Conservation (phyloP, 64 coral and sea anemone species). For the Montipora sp. region DNA sequence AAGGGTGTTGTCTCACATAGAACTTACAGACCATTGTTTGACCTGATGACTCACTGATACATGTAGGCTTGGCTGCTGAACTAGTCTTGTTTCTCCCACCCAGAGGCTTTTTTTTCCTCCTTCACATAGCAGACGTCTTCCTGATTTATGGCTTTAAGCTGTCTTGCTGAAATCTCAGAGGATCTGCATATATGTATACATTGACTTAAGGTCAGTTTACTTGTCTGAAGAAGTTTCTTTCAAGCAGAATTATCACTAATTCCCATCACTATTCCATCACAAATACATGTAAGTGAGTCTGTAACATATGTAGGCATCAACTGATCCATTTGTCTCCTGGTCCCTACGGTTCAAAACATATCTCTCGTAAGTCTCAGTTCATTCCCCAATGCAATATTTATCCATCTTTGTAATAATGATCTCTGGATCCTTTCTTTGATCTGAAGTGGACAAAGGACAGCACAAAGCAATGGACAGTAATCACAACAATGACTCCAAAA, state of each 20-base stretch:
- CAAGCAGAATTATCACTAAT: slow-evolving; percentile 45
- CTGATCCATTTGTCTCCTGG: slow-evolving; percentile 34
- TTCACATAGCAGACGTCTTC: slow-evolving; percentile 17
- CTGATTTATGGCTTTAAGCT: slow-evolving; percentile 25
- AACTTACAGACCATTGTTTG: slow-evolving; percentile 22
- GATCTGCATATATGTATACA: slow-evolving; percentile 48
- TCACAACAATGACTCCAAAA: too few species aligned
- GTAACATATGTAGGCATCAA: slow-evolving; percentile 40
- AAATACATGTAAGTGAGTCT: not conserved
- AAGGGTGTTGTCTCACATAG: not conserved
- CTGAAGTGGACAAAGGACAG: not conserved
- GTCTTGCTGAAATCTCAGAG: slow-evolving; percentile 9
- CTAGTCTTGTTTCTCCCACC: not conserved
- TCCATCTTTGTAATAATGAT: slow-evolving; percentile 12
- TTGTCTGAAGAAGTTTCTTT: slow-evolving; percentile 51
- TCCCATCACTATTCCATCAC: slow-evolving; percentile 53
- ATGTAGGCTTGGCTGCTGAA: not conserved
- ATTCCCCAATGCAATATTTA: slow-evolving; percentile 42
- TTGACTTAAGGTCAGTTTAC: slow-evolving; percentile 37
- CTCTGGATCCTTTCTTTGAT: slow-evolving; percentile 48
- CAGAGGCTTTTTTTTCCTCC: not conserved
- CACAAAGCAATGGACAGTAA: too few species aligned
- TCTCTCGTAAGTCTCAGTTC: slow-evolving; percentile 44
- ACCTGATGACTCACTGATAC: not conserved
- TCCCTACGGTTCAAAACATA: slow-evolving; percentile 38